Evolutionary conservation across 2,888 invertebrate species (phyloP).

Genomic region (Ypsolopha sequella): DNA sequence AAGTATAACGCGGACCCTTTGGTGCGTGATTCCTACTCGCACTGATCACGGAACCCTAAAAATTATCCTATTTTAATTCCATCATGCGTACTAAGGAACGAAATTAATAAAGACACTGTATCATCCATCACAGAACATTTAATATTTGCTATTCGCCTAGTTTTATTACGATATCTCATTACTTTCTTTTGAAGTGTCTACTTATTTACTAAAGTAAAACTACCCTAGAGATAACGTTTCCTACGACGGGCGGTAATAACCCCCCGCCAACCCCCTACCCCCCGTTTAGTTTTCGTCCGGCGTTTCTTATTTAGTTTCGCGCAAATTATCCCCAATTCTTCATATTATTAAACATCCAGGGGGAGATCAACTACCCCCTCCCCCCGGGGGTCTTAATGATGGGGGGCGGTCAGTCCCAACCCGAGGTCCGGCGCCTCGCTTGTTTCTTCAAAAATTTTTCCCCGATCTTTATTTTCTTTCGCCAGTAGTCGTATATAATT

Average conservation of each 20-base stretch:
- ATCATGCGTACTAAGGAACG: too few species aligned
- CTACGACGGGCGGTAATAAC: conserved; percentile 11
- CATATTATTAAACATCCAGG: conserved; percentile 70
- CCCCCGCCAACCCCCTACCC: conserved; percentile 19
- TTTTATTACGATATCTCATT: conserved; percentile 2
- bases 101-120: too few species aligned
- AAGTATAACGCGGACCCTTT: too few species aligned
- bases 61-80: too few species aligned
- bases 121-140: background rate
- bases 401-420: conserved; percentile 58
- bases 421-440: conserved; percentile 46
- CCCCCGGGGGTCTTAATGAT: conserved; percentile 57
- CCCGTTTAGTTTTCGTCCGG: conserved; percentile 67
- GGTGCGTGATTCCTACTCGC: too few species aligned
- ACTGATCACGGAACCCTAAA: too few species aligned
- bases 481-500: conserved; percentile 66
- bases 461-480: conserved; percentile 68
- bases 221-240: conserved; percentile 11
- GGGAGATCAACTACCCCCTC: conserved; percentile 50
- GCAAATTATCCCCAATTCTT: conserved; percentile 72
- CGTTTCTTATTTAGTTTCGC: conserved; percentile 72
- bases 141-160: background rate
- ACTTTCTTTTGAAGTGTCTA: conserved; percentile 14
- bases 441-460: conserved; percentile 71
- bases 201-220: conserved; percentile 6